A percentile compares a stretch with the other conserved stretches of the same genome.
phyloP scores from a whole-genome alignment of 2,888 invertebrate genomes.

The Agrochola lychnidis region DNA sequence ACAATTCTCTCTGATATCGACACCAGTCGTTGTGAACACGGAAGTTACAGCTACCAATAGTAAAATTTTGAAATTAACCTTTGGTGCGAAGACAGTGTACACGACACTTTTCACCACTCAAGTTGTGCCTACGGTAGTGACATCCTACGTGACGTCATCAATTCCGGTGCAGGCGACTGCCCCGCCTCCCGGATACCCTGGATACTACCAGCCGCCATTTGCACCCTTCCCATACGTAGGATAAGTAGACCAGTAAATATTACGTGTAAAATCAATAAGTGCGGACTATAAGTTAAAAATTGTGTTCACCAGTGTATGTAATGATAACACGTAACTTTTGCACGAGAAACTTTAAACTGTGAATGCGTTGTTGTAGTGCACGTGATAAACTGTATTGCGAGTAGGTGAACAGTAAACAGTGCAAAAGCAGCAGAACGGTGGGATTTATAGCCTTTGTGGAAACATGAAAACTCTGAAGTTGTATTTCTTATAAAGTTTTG shows the following conservation, averaged over 20 bases:
- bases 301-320: slow-evolving; percentile 75
- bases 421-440: slow-evolving; percentile 80
- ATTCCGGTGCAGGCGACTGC: slow-evolving; percentile 93
- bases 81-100: slow-evolving; percentile 97
- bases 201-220: slow-evolving; percentile 94
- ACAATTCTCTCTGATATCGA: slow-evolving; percentile 94
- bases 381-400: slow-evolving; percentile 85
- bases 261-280: slow-evolving; percentile 59
- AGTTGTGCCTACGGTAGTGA: slow-evolving; percentile 95
- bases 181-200: slow-evolving; percentile 91
- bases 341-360: slow-evolving; percentile 75
- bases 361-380: slow-evolving; percentile 79
- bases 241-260: slow-evolving; percentile 78
- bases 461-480: slow-evolving; percentile 84
- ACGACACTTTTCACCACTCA: slow-evolving; percentile 96
- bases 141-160: slow-evolving; percentile 96
- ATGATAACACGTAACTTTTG: slow-evolving; percentile 73
- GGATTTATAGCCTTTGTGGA: slow-evolving; percentile 83
- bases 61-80: slow-evolving; percentile 95
- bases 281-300: slow-evolving; percentile 66
- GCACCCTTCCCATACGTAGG: slow-evolving; percentile 95
- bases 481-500: slow-evolving; percentile 82
- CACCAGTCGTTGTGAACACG: slow-evolving; percentile 95
- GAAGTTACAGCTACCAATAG: slow-evolving; percentile 95
- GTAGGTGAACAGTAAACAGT: slow-evolving; percentile 83